Evolutionary conservation across 2,888 invertebrate genomes (phyloP).

Genomic region (Andricus quercusramuli): DNA sequence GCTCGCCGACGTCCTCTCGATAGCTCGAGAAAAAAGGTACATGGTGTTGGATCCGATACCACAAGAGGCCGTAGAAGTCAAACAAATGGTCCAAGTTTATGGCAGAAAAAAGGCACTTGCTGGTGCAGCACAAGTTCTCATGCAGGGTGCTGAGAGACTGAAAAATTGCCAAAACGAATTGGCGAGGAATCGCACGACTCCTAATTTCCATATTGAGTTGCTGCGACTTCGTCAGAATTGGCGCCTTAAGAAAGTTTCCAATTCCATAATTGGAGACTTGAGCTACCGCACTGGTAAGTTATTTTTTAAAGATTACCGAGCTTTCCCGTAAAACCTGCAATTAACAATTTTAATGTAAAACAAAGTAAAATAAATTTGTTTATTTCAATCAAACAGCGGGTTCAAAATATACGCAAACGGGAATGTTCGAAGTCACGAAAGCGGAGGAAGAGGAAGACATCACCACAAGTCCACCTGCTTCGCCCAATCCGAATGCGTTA

Average conservation of each 20-base stretch:
- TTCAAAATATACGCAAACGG: conserved; percentile 95
- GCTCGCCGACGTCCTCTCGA: conserved; percentile 92
- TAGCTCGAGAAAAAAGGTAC: conserved; percentile 96
- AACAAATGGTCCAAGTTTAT: conserved; percentile 93
- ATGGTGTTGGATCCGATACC: conserved; percentile 96
- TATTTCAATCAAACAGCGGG: conserved; percentile 82
- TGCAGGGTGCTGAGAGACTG: conserved; percentile 92
- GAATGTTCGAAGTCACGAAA: conserved; percentile 97
- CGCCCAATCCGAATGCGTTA: conserved; percentile 80
- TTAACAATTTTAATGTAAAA: too few species aligned
- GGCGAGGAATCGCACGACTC: conserved; percentile 87
- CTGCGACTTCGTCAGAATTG: conserved; percentile 94
- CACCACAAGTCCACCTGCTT: conserved; percentile 80
- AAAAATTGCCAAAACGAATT: conserved; percentile 90
- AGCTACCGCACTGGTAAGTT: conserved; percentile 90
- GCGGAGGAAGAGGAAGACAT: conserved; percentile 87
- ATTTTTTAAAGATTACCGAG: background rate
- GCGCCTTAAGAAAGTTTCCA: conserved; percentile 97
- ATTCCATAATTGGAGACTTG: conserved; percentile 96
- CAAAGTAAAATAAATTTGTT: background rate
- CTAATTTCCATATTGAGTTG: conserved; percentile 96
- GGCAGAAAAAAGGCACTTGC: conserved; percentile 95
- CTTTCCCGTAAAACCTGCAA: too few species aligned
- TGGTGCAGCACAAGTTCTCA: conserved; percentile 91
- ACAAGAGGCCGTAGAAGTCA: conserved; percentile 89